These are phyloP conservation scores for Rhopalosiphum maidis DNA, from an alignment of 1,140 invertebrate species.

Conservation along the genomic window DNA sequence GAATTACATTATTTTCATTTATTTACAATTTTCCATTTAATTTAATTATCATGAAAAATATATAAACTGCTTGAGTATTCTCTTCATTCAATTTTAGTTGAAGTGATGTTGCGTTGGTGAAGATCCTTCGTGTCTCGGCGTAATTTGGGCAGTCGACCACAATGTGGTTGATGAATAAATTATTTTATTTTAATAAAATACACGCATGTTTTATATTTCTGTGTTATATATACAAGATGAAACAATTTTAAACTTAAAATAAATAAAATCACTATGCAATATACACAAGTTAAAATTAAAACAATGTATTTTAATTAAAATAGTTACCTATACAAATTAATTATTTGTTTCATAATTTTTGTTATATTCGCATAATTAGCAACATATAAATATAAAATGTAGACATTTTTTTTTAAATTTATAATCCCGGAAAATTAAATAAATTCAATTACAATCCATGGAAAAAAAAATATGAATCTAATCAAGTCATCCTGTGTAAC, in stretches of 20 bases:
- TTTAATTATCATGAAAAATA: no score
- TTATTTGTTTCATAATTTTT: background rate
- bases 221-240: no score
- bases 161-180: no score
- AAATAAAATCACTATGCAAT: background rate
- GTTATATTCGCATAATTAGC: background rate
- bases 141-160: no score
- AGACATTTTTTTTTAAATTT: background rate
- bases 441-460: background rate
- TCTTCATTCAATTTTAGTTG: no score
- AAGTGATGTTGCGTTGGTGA: no score
- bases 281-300: background rate
- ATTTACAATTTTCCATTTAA: no score
- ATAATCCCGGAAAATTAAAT: background rate
- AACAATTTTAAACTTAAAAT: background rate
- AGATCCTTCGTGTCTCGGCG: no score
- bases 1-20: no score
- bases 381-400: background rate
- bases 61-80: no score
- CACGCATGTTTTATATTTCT: no score
- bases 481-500: background rate
- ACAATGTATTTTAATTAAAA: background rate
- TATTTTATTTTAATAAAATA: no score
- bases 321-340: background rate
- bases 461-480: background rate